These are phyloP conservation scores for Elgaria multicarinata DNA, from an alignment of 2,113 vertebrate species.

Conservation along the genomic window DNA sequence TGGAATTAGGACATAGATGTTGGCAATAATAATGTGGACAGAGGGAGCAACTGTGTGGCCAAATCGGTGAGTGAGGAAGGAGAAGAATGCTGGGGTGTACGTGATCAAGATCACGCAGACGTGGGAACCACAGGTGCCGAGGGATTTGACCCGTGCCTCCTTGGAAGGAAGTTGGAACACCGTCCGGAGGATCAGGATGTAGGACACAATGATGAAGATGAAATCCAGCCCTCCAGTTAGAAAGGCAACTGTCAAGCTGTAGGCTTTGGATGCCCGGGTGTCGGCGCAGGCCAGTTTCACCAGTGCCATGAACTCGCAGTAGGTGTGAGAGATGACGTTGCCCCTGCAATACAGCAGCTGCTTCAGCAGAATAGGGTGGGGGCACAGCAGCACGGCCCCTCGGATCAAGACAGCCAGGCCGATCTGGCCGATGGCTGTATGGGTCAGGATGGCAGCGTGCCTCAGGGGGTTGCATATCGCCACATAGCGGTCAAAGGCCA, in stretches of 20 bases:
- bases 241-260: conserved; percentile 23
- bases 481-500: conserved; percentile 65
- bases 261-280: neutral
- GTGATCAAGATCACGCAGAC: conserved; percentile 31
- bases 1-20: conserved; percentile 55
- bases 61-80: conserved; percentile 26
- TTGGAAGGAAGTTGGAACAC: conserved; percentile 27
- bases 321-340: conserved; percentile 53
- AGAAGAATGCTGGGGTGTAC: conserved; percentile 21
- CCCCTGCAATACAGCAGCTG: conserved; percentile 46
- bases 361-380: conserved; percentile 54
- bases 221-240: too few species aligned
- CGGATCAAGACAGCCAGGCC: conserved; percentile 17
- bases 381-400: conserved; percentile 5
- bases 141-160: conserved; percentile 43
- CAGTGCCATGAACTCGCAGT: conserved; percentile 50
- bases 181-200: conserved; percentile 42
- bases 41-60: neutral
- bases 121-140: conserved; percentile 34
- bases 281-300: neutral
- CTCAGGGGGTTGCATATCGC: conserved; percentile 62
- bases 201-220: conserved; percentile 26
- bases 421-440: conserved; percentile 33
- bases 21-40: conserved; percentile 39
- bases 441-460: conserved; percentile 57